These are phyloP conservation scores for Macaria notata DNA, from an alignment of 2,888 invertebrate genomes.

Conservation along the genomic window DNA sequence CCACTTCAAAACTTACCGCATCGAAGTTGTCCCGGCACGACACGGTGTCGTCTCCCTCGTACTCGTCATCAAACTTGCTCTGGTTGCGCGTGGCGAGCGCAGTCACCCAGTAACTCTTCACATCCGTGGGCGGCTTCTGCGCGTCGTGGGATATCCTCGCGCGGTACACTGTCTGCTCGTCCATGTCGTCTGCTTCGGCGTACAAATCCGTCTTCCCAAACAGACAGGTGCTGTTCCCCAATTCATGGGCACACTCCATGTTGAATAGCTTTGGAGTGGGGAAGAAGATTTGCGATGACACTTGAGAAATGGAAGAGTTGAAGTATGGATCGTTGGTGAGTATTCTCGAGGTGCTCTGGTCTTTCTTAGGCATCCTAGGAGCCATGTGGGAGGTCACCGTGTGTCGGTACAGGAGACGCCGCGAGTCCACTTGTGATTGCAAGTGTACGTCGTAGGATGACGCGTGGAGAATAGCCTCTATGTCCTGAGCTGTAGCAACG, in stretches of 20 bases:
- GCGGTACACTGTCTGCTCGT: constrained; percentile 47
- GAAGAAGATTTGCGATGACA: constrained; percentile 83
- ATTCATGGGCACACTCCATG: constrained; percentile 57
- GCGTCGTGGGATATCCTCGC: constrained; percentile 61
- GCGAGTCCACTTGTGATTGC: constrained; percentile 58
- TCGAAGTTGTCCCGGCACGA: constrained; percentile 62
- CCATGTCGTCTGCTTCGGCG: constrained; percentile 49
- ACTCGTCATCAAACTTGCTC: constrained; percentile 51
- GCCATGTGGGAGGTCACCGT: constrained; percentile 58
- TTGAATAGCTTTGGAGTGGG: constrained; percentile 82
- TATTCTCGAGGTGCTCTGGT: constrained; percentile 77
- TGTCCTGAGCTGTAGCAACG: constrained; percentile 66
- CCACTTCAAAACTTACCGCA: constrained; percentile 40
- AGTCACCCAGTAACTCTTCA: constrained; percentile 59
- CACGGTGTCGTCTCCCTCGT: constrained; percentile 52
- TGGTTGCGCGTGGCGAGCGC: constrained; percentile 52
- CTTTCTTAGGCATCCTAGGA: constrained; percentile 62
- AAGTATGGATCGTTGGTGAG: constrained; percentile 82
- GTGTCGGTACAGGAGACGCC: constrained; percentile 67
- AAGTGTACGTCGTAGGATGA: constrained; percentile 81
- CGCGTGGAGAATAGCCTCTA: constrained; percentile 69
- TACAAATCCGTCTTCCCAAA: constrained; percentile 59
- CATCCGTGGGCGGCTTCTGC: constrained; percentile 47
- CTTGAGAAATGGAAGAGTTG: constrained; percentile 79
- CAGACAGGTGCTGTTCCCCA: constrained; percentile 64